Evolutionary conservation across 2,888 invertebrate species (phyloP), one percentile per base, ranked within the genome.

Genomic region (Mechanitis messenoides): DNA sequence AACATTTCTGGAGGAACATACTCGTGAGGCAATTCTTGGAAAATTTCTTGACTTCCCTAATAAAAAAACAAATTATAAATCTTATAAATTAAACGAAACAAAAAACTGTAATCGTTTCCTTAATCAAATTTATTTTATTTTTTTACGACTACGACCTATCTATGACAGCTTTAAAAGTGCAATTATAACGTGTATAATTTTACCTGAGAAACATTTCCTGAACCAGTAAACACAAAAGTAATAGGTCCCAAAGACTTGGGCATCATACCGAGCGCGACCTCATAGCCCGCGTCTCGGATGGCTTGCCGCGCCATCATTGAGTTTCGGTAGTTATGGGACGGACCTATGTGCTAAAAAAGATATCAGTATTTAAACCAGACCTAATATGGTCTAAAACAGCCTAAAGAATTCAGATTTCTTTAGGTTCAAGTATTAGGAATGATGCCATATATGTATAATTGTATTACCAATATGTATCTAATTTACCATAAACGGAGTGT

Each of bases 261-360:
- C 97, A 99, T 97, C 91, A 97, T 94, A 3, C 94, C 96, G 58
- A 99, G 87, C 0, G 99, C 94, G 56, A 99, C 97, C 88, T 99
- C 99, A 83, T 99, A 99, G 0, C 99, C 99, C n/a, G 98, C 97
- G 81, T 99, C 99, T 28, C 99, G 92, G 53, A 99, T 96, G 0
- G 98, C 97, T 83, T 99, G 99, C 35, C 96, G 92, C 0, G 99
- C 99, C 97, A 98, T 98, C 73, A 97, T 97, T 0, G 97, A 98
- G 82, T 96, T 98, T 45, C 99, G 92, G 85, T 99, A 99, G 85
- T 99, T 99, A 79, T 99, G 99, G 0, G 99, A 98, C 3, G 98
- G 97, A 0, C 98, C 99, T 68, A 99, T 96, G 78, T 99, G 98
- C 95, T 95, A 77, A 3, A 61, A 46, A 11, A 20, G 35, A 3